Conservation (phyloP, 30 jellyfish, hydroid and myxozoan genomes). For the Aurelia aurita region DNA sequence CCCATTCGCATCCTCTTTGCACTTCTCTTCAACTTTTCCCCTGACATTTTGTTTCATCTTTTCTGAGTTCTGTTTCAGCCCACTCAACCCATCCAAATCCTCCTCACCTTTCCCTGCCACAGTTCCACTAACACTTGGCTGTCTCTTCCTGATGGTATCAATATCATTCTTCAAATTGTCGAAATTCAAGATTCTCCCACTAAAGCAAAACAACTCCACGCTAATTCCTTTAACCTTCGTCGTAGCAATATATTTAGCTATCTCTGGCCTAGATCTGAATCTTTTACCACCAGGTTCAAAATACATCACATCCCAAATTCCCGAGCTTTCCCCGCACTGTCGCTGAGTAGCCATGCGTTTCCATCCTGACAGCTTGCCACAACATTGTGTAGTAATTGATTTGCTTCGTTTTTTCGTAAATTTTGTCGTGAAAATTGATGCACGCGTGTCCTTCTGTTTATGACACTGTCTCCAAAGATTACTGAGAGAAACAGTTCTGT, state of each 20-base stretch:
- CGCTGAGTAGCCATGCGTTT: conserved; percentile 49
- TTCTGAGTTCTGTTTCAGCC: too few species aligned
- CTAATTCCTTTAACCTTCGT: background rate
- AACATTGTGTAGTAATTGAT: conserved; percentile 30
- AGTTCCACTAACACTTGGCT: too few species aligned
- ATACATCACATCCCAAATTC: conserved; percentile 58
- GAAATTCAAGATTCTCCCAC: background rate
- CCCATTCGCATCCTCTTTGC: too few species aligned
- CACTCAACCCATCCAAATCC: too few species aligned
- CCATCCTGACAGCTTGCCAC: conserved; percentile 70
- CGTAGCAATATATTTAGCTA: conserved; percentile 3
- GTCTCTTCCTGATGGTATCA: too few species aligned
- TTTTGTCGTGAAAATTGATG: background rate
- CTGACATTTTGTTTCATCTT: too few species aligned
- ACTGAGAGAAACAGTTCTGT: too few species aligned
- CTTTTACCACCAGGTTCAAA: conserved; percentile 22
- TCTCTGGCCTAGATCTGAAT: conserved; percentile 58
- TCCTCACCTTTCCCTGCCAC: too few species aligned
- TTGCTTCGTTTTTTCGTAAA: background rate
- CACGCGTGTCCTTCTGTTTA: conserved; percentile 5
- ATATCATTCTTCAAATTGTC: background rate
- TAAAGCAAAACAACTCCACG: conserved; percentile 6
- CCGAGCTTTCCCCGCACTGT: conserved; percentile 40
- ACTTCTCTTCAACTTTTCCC: too few species aligned
- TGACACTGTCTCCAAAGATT: background rate